Conservation (phyloP, 1,140 invertebrate genomes). For the Atta texana region DNA sequence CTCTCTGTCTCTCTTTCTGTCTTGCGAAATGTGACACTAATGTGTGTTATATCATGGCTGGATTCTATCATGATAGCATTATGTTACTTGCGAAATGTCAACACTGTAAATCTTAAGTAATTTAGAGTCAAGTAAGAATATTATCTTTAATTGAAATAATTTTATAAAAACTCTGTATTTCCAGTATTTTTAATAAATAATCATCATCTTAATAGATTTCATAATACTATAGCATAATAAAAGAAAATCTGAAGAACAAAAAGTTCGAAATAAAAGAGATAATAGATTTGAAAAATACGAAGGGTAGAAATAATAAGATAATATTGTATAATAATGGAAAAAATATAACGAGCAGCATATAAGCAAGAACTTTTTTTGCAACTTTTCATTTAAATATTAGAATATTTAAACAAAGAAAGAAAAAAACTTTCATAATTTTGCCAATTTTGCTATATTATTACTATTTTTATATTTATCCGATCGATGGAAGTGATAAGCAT, state of each 20-base stretch:
- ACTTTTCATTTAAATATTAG: not conserved
- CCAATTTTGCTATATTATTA: not conserved
- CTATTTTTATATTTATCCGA: not conserved
- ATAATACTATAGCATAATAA: not conserved
- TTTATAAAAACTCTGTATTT: not conserved
- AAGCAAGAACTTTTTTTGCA: not conserved
- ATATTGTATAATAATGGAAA: not conserved
- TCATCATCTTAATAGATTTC: not conserved
- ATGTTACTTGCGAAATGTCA: conserved; percentile 10
- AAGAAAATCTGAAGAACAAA: not conserved
- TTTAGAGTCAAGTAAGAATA: not conserved
- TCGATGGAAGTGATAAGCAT: not conserved
- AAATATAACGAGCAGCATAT: not conserved
- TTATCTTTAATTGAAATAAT: not conserved
- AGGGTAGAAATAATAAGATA: not conserved
- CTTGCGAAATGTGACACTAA: conserved; percentile 1
- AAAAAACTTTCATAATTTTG: not conserved
- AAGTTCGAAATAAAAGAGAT: not conserved
- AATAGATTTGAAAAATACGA: not conserved
- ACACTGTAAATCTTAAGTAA: not conserved
- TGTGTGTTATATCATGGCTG: not conserved
- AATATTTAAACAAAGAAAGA: conserved; percentile 12
- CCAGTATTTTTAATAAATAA: not conserved
- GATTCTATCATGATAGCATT: not conserved
- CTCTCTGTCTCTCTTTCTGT: too few relatives aligned